Conservation (phyloP, 1,140 invertebrate species). For the Drosophila murphyi region DNA sequence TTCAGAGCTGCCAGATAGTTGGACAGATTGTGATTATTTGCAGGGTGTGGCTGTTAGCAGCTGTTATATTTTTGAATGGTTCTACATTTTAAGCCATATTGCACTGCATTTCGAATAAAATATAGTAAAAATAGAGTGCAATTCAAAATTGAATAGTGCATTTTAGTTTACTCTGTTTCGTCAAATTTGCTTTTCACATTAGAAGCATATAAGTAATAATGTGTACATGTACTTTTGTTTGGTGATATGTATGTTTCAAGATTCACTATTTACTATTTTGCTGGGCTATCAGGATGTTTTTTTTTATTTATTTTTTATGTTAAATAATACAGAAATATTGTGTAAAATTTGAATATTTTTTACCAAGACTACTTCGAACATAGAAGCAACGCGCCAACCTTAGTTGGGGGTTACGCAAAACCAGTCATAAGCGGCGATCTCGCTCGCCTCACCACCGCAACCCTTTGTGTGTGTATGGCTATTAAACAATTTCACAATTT, state of each 20-base stretch:
- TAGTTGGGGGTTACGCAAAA: constrained; percentile 44
- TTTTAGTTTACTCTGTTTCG: not conserved
- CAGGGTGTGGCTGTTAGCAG: constrained; percentile 42
- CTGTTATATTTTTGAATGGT: constrained; percentile 19
- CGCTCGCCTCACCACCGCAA: constrained; percentile 36
- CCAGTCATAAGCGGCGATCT: constrained; percentile 36
- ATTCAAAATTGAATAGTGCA: not conserved
- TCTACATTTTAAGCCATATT: not conserved
- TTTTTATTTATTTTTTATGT: not conserved
- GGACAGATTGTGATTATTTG: constrained; percentile 9
- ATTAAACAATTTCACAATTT: constrained; percentile 46
- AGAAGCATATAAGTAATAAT: too few relatives aligned
- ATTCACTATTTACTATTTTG: too few relatives aligned
- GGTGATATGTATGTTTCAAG: too few relatives aligned
- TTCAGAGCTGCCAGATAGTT: constrained; percentile 48
- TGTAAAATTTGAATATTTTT: not conserved
- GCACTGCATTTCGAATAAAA: not conserved
- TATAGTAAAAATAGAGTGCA: too few relatives aligned
- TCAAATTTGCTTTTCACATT: too few relatives aligned
- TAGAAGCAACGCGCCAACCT: constrained; percentile 36
- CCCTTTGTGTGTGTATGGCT: constrained; percentile 22
- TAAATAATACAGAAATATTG: not conserved
- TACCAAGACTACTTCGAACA: constrained; percentile 33
- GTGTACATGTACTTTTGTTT: too few relatives aligned
- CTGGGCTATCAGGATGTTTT: not conserved